Conservation (phyloP, 2,113 vertebrate genomes). For the Henicopernis longicauda region DNA sequence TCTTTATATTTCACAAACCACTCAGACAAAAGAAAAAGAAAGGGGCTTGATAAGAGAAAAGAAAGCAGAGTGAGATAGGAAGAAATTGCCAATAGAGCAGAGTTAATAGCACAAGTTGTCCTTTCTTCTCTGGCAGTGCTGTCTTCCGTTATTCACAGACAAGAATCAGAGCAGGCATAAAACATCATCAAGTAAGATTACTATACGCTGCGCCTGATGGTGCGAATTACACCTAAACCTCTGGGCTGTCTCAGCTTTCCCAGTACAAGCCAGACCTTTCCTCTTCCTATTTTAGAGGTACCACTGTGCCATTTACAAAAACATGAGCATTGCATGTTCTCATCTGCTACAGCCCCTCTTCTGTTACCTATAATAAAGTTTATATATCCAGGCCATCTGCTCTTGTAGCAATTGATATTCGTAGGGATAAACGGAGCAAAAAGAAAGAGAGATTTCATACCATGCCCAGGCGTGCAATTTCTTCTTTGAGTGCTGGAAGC, state of each 20-base stretch:
- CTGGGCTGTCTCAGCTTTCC: background rate
- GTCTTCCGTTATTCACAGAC: background rate
- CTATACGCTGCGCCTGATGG: background rate
- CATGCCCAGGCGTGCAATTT: background rate
- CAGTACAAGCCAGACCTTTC: background rate
- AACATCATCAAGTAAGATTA: background rate
- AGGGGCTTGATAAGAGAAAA: background rate
- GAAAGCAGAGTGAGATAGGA: background rate
- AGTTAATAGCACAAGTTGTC: background rate
- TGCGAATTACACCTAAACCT: background rate
- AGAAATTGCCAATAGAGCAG: background rate
- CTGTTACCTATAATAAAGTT: background rate
- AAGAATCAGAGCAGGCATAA: background rate
- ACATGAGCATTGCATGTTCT: background rate
- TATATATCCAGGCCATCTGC: background rate
- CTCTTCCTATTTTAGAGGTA: background rate
- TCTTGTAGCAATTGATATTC: background rate
- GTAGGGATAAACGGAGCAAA: background rate
- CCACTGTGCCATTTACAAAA: background rate
- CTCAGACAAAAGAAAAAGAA: background rate
- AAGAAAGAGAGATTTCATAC: background rate
- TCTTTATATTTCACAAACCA: background rate
- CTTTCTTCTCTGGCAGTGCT: background rate
- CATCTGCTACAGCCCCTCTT: background rate
- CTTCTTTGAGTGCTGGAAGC: background rate